Evolutionary conservation across 2,113 vertebrate species (phyloP), one percentile per base, ranked within the genome.

Genomic region (Cacatua alba): DNA sequence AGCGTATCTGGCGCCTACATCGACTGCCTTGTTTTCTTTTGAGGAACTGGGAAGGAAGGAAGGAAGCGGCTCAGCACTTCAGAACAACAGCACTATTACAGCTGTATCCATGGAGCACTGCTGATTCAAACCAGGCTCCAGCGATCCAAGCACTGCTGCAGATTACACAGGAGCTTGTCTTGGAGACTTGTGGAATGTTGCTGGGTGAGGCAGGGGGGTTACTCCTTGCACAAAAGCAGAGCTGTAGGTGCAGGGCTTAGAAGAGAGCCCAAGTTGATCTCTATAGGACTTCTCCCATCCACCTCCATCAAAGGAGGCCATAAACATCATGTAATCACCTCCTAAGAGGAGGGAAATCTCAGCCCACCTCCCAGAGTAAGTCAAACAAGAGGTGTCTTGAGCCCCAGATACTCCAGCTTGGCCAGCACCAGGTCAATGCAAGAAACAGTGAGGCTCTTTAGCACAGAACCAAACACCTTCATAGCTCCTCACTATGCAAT

Each of bases 21-120:
- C 24, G 37, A 60, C 21, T 10, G 53, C 26, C 51, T 93, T 94
- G 92, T 94, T 95, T 96, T 83, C 93, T 94, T 95, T 51, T 90
- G 76, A 94, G 88, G 92, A 86, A 51, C 0, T 53, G 72, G 59
- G 80, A 82, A 60, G 88, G 95, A 92, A 92, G 93, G 92, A 92
- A 92, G 93, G 92, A 93, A 93, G 37, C 2, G 0, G 33, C 70
- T 92, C 79, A 94, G 92, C 53, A 68, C 79, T 87, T 64, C 14
- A 83, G 92, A 79, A 86, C 80, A 91, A 21, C 80, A 86, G 2
- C 49, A 31, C 25, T 26, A 49, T 57, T 68, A 46, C 87, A 86
- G 93, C 92, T 90, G 94, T 60, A 53, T 49, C 88, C 3, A 0
- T 11, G 41, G 64, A 85, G 86, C 28, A 0, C 2, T 65, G 72